Base-by-base conservation (phyloP, 2,797 vertebrate species). In the Enteromius thamalakanensis region DNA sequence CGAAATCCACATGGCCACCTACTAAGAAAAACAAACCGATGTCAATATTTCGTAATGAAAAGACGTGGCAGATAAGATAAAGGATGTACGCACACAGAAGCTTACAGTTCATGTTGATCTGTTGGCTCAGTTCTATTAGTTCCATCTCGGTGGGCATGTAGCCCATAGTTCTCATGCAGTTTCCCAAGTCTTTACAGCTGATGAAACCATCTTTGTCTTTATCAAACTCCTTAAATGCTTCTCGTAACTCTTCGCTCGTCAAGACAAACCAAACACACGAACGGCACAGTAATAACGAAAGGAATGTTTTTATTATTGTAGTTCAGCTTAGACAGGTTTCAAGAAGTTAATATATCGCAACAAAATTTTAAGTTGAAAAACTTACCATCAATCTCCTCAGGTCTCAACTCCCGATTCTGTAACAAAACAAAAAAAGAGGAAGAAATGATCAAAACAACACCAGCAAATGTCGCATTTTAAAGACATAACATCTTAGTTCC, bases 61-160 rank as follows among this genome's bases (percentile, higher is more conserved):
- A 82, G 37, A 68, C n/a, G 1, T 40, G 12, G 32, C 49, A 23
- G 62, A 68, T 68, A 42, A 32, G 34, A 32, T 29, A 32, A 74
- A 34, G 34, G n/a, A 26, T 55, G 47, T 42, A 71, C 4, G 17
- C 34, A 62, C 12, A 21, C 45, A 47, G 69, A 76, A 78, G 34
- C 96, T 96, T 91, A 99, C 98, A 0, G 92, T 99, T 99, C 98
- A 99, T 99, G 93, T 98, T 99, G 91, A 99, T 98, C 92, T 97
- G 97, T 90, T 99, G 98, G 88, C 97, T 98, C 47, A 99, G 93
- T 85, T 99, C 98, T 5, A 99, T 98, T 76, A 99, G 95, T 89
- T 99, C 97, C 98, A 99, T 99, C 90, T 99, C 98, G 0, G 98
- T 99, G 45, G 97, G 97, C 97, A 99, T 99, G 94, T 97, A 99